A percentile compares a stretch with the other conserved stretches of the same genome.
Conservation (phyloP, 2,888 invertebrate species). For the Aphrophora alni region DNA sequence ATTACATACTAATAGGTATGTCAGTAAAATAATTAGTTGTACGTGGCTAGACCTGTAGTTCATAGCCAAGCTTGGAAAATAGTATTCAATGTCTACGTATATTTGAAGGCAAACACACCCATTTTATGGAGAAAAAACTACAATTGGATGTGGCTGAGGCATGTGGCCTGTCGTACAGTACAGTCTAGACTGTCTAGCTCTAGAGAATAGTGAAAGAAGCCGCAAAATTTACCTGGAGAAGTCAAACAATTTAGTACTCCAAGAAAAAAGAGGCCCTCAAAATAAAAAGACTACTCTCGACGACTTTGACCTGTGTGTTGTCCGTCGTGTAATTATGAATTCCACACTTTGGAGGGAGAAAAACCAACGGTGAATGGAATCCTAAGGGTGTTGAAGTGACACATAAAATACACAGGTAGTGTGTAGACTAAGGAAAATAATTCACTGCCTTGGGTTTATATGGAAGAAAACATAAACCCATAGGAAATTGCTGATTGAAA, state of each 20-base stretch:
- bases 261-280: neutral
- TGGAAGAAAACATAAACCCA: constrained; percentile 2
- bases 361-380: neutral
- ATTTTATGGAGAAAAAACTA: neutral
- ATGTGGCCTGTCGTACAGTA: constrained; percentile 10
- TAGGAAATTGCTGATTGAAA: neutral
- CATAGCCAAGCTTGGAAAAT: no score
- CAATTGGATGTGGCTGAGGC: neutral
- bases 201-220: constrained; percentile 7
- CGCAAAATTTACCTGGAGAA: neutral
- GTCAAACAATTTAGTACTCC: neutral
- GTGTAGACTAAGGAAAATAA: neutral
- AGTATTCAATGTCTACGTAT: no score
- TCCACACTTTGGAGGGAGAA: neutral
- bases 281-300: constrained; percentile 13
- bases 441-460: neutral
- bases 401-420: neutral
- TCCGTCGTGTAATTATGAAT: neutral
- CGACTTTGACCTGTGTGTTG: neutral
- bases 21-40: no score
- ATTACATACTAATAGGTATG: no score
- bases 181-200: no score
- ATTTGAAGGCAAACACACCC: no score
- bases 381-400: neutral
- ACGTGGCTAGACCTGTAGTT: no score